phyloP scores from a whole-genome alignment of 1,140 invertebrate genomes.

The Nixonia krombeini region DNA sequence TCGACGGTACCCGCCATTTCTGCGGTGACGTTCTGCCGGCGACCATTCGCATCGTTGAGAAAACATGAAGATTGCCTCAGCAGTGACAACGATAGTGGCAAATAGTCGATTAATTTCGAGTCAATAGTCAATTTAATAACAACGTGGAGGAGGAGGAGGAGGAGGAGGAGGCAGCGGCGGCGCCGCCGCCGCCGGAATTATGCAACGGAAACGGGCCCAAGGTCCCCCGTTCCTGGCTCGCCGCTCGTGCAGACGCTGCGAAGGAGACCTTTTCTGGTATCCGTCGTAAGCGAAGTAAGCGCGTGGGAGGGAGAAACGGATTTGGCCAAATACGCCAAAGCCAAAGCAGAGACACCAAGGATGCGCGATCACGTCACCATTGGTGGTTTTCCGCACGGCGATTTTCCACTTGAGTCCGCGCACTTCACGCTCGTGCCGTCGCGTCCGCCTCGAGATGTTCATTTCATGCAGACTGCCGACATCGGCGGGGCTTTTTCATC shows the following conservation, averaged over 20 bases:
- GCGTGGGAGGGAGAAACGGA: conserved; percentile 44
- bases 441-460: too few relatives aligned
- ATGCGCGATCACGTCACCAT: too few relatives aligned
- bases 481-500: too few relatives aligned
- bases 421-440: too few relatives aligned
- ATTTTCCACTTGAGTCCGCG: conserved; percentile 20
- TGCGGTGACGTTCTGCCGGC: conserved; percentile 2
- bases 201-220: conserved; percentile 59
- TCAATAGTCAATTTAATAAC: conserved; percentile 55
- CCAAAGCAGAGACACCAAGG: conserved; percentile 49
- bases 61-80: conserved; percentile 28
- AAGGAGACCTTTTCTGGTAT: conserved; percentile 30
- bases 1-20: too few relatives aligned
- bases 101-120: conserved; percentile 41
- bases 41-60: conserved; percentile 21
- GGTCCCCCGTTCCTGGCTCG: conserved; percentile 32
- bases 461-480: too few relatives aligned
- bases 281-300: conserved; percentile 11
- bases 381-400: conserved; percentile 33
- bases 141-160: too few relatives aligned
- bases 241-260: conserved; percentile 27
- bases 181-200: too few relatives aligned
- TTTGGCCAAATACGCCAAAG: conserved; percentile 52
- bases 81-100: conserved; percentile 37
- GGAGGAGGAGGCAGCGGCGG: too few relatives aligned